Conservation (phyloP, 2,797 vertebrate species). For the Tenualosa thibaudeaui region DNA sequence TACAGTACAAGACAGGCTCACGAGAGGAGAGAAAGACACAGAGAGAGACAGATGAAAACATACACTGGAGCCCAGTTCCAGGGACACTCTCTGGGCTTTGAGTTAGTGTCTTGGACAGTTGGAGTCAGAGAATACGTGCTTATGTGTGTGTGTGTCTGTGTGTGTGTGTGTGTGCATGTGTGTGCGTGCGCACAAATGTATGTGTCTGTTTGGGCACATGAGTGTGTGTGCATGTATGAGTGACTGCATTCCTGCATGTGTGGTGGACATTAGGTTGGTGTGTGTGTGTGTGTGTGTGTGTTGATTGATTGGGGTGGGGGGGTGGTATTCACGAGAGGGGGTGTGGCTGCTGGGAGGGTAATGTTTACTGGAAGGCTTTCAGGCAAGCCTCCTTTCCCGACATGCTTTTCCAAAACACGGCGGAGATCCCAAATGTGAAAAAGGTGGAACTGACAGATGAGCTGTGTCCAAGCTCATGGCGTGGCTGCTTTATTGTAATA, state of each 20-base stretch:
- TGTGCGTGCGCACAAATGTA: not conserved
- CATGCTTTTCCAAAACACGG: slow-evolving; percentile 49
- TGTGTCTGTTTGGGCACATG: no score
- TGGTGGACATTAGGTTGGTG: no score
- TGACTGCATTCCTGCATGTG: not conserved
- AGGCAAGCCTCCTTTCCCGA: slow-evolving; percentile 35
- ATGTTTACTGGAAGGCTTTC: slow-evolving; percentile 46
- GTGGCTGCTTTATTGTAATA: slow-evolving; percentile 46
- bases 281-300: not conserved
- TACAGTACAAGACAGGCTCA: not conserved
- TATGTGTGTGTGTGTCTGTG: not conserved
- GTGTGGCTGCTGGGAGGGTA: slow-evolving; percentile 18
- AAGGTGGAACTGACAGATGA: slow-evolving; percentile 52
- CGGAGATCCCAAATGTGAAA: slow-evolving; percentile 46
- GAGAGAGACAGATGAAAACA: not conserved
- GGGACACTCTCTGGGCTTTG: not conserved
- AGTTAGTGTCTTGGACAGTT: not conserved
- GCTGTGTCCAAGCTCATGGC: slow-evolving; percentile 44
- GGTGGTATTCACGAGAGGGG: not conserved
- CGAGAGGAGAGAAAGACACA: not conserved
- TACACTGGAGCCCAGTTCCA: not conserved
- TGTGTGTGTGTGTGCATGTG: not conserved
- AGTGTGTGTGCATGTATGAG: not conserved
- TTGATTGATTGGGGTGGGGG: no score
- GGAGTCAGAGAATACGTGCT: not conserved